Evolutionary conservation across 2,113 vertebrate species (phyloP).

Genomic region (Antigone vipio): DNA sequence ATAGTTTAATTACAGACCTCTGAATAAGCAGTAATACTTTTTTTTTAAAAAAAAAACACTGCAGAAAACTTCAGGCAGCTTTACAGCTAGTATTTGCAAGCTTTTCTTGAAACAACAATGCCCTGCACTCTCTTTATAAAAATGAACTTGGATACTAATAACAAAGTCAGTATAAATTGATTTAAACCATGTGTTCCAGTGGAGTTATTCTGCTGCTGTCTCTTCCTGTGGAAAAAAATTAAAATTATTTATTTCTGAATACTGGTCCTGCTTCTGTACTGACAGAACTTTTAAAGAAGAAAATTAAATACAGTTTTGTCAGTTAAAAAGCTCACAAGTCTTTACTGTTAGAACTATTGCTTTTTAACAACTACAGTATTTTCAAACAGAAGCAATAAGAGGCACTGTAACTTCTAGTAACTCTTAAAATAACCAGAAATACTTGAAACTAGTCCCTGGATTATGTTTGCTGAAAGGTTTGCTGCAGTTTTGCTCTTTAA

Average conservation of each 20-base stretch:
- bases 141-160: not conserved
- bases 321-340: not conserved
- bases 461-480: not conserved
- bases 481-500: not conserved
- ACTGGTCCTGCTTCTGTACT: not conserved
- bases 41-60: not conserved
- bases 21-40: not conserved
- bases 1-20: not conserved
- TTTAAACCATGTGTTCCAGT: not conserved
- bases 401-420: not conserved
- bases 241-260: not conserved
- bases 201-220: not conserved
- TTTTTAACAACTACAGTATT: not conserved
- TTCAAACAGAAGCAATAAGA: not conserved
- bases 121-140: not conserved
- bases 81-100: not conserved
- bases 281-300: not conserved
- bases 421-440: not conserved
- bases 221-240: not conserved
- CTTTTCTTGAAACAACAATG: not conserved
- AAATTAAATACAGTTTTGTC: not conserved
- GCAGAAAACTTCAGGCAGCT: not conserved
- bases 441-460: not conserved
- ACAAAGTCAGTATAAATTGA: not conserved
- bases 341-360: not conserved